These are phyloP conservation scores for Ciconia stormi DNA, from an alignment of 2,113 vertebrate species.

Conservation along the genomic window DNA sequence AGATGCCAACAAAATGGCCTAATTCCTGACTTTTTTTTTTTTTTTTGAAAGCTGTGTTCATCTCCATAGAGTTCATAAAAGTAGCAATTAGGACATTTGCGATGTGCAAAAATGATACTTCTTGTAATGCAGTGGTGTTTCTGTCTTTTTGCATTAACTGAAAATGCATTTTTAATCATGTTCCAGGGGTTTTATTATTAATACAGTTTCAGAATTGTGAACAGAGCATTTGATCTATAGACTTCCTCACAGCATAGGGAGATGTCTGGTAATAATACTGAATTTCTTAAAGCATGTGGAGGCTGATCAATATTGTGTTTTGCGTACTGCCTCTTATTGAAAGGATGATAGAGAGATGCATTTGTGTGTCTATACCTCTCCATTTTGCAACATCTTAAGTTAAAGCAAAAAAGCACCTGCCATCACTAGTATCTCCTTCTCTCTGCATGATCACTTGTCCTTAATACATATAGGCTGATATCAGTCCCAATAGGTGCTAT, in stretches of 20 bases:
- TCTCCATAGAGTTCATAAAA: constrained; percentile 23
- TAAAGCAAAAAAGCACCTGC: neutral
- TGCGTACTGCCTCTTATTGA: neutral
- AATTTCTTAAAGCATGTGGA: neutral
- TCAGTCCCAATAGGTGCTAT: neutral
- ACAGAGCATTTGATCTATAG: neutral
- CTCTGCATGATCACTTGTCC: neutral
- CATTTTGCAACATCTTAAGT: neutral
- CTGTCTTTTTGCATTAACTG: constrained; percentile 29
- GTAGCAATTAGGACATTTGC: neutral
- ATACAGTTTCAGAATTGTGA: neutral
- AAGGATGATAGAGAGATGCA: neutral
- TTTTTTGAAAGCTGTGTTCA: neutral
- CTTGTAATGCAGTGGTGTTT: neutral
- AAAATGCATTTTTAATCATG: constrained; percentile 46
- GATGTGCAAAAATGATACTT: neutral
- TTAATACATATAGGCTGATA: neutral
- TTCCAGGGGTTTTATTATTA: neutral
- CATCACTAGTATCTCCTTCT: neutral
- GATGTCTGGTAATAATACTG: neutral
- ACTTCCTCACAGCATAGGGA: neutral
- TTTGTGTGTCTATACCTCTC: neutral
- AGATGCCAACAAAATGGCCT: constrained; percentile 40
- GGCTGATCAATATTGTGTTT: neutral
- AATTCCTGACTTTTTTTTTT: neutral